These are phyloP conservation scores for Orius insidiosus DNA, from an alignment of 1,140 invertebrate genomes.

Conservation along the genomic window DNA sequence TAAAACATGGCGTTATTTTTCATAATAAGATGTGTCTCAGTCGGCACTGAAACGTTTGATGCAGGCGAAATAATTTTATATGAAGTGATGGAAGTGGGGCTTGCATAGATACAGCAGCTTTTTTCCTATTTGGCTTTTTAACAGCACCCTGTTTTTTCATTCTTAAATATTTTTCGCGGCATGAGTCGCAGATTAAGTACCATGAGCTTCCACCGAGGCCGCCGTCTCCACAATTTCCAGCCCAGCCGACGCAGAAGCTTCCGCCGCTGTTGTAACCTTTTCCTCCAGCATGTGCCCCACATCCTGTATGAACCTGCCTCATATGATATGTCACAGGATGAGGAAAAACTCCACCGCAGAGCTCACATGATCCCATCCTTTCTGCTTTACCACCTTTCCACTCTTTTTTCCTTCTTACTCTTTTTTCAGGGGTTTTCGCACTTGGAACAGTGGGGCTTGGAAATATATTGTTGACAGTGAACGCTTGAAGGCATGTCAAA, in stretches of 20 bases:
- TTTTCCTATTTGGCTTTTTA: slow-evolving; percentile 23
- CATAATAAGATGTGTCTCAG: slow-evolving; percentile 61
- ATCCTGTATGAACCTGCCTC: slow-evolving; percentile 66
- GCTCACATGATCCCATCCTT: slow-evolving; percentile 58
- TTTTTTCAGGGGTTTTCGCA: slow-evolving; percentile 19
- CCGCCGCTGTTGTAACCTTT: slow-evolving; percentile 78
- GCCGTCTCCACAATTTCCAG: slow-evolving; percentile 74
- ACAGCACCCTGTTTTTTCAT: slow-evolving; percentile 29
- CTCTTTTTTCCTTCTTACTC: slow-evolving; percentile 39
- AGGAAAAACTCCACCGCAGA: slow-evolving; percentile 60
- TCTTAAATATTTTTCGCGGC: slow-evolving; percentile 63
- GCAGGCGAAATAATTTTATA: slow-evolving; percentile 25
- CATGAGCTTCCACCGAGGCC: slow-evolving; percentile 67
- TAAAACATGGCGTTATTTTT: slow-evolving; percentile 90
- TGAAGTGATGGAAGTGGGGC: slow-evolving; percentile 7
- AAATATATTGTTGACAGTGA: slow-evolving; percentile 25
- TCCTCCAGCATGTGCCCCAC: slow-evolving; percentile 65
- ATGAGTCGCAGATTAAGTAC: slow-evolving; percentile 82
- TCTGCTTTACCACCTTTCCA: slow-evolving; percentile 26
- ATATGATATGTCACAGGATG: slow-evolving; percentile 84
- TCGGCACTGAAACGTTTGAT: slow-evolving; percentile 16
- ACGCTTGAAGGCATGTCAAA: slow-evolving; percentile 35
- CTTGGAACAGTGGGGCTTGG: slow-evolving; percentile 26
- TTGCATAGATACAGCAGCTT: slow-evolving; percentile 9
- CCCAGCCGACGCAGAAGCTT: slow-evolving; percentile 57